Evolutionary conservation across 2,888 invertebrate genomes (phyloP), one percentile per base, ranked within the genome.

Genomic region (Tenodera sinensis): DNA sequence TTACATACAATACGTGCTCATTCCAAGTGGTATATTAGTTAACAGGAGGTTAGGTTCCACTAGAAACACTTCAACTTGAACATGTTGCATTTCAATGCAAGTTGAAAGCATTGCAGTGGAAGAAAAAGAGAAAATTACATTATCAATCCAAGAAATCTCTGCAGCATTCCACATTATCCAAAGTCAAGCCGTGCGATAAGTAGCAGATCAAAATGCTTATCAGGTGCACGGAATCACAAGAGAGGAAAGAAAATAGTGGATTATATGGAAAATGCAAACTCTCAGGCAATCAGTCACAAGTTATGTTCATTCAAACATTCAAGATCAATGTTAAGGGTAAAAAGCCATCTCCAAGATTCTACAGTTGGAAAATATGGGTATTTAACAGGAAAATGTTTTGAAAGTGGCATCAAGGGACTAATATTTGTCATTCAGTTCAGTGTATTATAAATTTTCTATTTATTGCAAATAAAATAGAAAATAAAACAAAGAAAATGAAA

Each of bases 131-230:
- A 87, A 42, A 71, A 42, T 14, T 81, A 86, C 27, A 81, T 86
- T 86, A 81, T 86, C 86, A 86, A 42, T 54, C 28, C 86, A 86
- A 86, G 47, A 84, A 84, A 25, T 88, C 34, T 85, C 30, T 84
- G 81, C 88, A 88, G 88, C 88, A 88, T 88, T 88, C 88, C 84
- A 84, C 88, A 88, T 85, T 28, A 81, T 85, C 42, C 88, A 88
- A 71, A 82, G 71, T 88, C 87, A 87, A 88, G 88, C 84, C 88
- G 88, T 88, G 88, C 88, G 84, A 81, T 84, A 85, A 15, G 82
- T 88, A 84, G 83, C 84, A 88, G 82, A 85, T 81, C 84, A 88
- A 9, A 81, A 85, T 71, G 84, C 28, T 83, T 84, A 12, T 88
- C 82, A 88, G 71, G 84, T 88, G 84, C 84, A 54, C 85, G 42